Conservation (phyloP, 2,797 vertebrate genomes). For the Sitta carolinensis region DNA sequence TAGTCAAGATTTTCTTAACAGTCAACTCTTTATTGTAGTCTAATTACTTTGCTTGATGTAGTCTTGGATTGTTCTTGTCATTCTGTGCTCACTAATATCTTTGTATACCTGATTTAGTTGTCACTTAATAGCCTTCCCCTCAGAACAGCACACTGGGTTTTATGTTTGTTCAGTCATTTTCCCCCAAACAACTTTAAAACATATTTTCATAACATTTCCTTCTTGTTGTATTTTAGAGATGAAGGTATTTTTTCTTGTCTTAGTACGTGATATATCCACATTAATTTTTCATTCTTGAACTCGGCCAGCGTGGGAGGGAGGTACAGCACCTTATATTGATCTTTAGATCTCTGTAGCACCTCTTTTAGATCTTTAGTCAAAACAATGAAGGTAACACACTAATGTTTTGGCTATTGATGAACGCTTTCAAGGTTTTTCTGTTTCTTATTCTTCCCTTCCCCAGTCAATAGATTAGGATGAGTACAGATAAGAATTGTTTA, state of each 20-base stretch:
- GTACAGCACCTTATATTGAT: fast-evolving
- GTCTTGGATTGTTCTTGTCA: not conserved
- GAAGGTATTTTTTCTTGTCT: not conserved
- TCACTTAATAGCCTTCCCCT: not conserved
- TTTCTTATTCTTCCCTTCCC: not conserved
- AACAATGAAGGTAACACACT: not conserved
- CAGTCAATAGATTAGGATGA: not conserved
- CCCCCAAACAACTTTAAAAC: not conserved
- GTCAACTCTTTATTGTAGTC: not conserved
- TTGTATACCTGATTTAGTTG: not conserved
- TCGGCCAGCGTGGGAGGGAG: not conserved
- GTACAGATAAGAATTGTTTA: not conserved
- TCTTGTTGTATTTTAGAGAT: not conserved
- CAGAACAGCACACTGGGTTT: not conserved
- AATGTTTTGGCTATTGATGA: not conserved
- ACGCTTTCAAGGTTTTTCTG: not conserved
- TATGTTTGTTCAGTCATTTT: not conserved
- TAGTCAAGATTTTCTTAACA: not conserved
- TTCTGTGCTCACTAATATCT: not conserved
- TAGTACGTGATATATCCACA: not conserved
- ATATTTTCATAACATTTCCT: not conserved
- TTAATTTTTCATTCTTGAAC: not conserved
- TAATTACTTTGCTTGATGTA: not conserved
- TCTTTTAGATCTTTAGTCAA: not conserved
- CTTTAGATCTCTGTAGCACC: too few species aligned